Evolutionary conservation across 1,140 invertebrate species (phyloP).

Genomic region (Drosophila nannoptera): DNA sequence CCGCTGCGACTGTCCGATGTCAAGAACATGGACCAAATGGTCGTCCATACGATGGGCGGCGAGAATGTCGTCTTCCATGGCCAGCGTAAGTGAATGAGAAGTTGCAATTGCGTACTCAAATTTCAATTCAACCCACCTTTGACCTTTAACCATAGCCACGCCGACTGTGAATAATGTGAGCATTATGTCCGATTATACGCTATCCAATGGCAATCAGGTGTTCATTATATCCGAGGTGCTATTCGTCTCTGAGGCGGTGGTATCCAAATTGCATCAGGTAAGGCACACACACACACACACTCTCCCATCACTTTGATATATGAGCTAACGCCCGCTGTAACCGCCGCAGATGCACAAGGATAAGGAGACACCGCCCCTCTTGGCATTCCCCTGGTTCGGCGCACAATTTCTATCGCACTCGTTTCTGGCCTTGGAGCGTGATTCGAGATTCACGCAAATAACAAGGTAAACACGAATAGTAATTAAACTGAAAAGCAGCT

Average conservation of each 20-base stretch:
- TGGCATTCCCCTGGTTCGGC: constrained; percentile 83
- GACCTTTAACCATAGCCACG: constrained; percentile 64
- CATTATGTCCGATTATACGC: constrained; percentile 82
- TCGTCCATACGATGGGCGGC: constrained; percentile 81
- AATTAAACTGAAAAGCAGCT: constrained; percentile 1
- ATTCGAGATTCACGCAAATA: constrained; percentile 81
- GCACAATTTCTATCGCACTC: constrained; percentile 83
- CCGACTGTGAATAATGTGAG: constrained; percentile 82
- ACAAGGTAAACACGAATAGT: constrained; percentile 71
- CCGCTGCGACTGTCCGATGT: constrained; percentile 81
- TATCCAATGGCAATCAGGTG: constrained; percentile 82
- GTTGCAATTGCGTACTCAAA: background rate
- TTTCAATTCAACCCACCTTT: constrained; percentile 11
- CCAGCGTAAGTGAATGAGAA: constrained; percentile 80
- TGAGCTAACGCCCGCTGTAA: constrained; percentile 9
- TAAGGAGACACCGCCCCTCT: constrained; percentile 83
- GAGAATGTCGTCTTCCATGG: constrained; percentile 81
- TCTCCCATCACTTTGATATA: constrained; percentile 12
- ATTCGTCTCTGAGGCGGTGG: constrained; percentile 82
- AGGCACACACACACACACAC: constrained; percentile 1
- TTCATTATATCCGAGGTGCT: constrained; percentile 83
- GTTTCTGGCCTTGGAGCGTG: constrained; percentile 82
- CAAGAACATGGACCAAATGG: constrained; percentile 80
- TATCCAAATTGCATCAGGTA: constrained; percentile 82
- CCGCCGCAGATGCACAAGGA: constrained; percentile 80